Evolutionary conservation across 2,888 invertebrate species (phyloP).

Genomic region (Aphodius granarius): DNA sequence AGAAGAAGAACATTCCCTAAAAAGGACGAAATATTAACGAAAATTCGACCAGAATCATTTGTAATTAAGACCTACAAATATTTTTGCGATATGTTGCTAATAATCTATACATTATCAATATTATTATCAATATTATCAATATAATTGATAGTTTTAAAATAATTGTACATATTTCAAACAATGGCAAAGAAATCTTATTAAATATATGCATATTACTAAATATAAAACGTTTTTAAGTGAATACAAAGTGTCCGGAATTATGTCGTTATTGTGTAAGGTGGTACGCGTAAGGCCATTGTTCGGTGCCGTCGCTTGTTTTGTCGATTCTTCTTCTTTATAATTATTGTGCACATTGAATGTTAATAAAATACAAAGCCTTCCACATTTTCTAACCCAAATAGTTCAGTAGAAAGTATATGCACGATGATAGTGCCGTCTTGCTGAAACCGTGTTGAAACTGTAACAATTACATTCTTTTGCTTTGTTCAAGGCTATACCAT

Average conservation of each 20-base stretch:
- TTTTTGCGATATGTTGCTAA: too few relatives aligned
- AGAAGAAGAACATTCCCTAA: too few relatives aligned
- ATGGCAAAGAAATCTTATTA: too few relatives aligned
- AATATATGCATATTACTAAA: too few relatives aligned
- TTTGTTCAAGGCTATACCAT: not conserved
- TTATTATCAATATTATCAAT: too few relatives aligned
- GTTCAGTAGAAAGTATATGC: conserved; percentile 45
- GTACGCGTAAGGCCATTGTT: not conserved
- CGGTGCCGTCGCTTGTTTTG: not conserved
- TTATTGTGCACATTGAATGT: not conserved
- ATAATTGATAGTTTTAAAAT: too few relatives aligned
- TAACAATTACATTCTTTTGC: not conserved
- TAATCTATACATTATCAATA: too few relatives aligned
- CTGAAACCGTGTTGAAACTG: not conserved
- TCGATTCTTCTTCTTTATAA: not conserved
- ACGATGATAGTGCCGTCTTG: not conserved
- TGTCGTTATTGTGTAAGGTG: not conserved
- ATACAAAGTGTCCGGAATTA: not conserved
- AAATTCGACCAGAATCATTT: too few relatives aligned
- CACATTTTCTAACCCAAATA: conserved; percentile 48
- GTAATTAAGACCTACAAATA: too few relatives aligned
- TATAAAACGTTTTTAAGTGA: too few relatives aligned
- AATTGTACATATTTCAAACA: too few relatives aligned
- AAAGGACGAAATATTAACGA: too few relatives aligned
- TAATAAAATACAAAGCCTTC: not conserved